Evolutionary conservation across 2,797 vertebrate species (phyloP).

Genomic region (Brachymystax lenok): DNA sequence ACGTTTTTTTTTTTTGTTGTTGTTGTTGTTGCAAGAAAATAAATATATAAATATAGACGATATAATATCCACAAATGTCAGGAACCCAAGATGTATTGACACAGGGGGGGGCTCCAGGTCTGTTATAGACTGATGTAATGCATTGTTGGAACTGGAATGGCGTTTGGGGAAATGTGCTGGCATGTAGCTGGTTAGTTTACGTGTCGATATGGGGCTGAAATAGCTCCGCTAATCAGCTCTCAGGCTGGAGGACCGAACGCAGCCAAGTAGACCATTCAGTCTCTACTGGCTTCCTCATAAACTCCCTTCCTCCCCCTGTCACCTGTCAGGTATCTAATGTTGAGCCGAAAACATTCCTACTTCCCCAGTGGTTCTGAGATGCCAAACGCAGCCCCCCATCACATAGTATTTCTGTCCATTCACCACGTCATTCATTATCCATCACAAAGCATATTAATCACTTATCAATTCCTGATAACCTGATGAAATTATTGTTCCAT

Average conservation of each 20-base stretch:
- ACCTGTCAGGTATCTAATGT: constrained; percentile 11
- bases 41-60: background rate
- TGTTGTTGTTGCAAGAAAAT: too few relatives aligned
- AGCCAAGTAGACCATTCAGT: background rate
- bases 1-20: too few relatives aligned
- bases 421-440: constrained; percentile 34
- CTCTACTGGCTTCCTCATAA: background rate
- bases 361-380: constrained; percentile 22
- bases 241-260: background rate
- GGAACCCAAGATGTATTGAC: background rate
- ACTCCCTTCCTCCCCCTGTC: background rate
- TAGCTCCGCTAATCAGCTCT: background rate
- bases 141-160: background rate
- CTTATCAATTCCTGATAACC: constrained; percentile 55
- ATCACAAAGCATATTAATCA: constrained; percentile 4
- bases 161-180: background rate
- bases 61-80: background rate
- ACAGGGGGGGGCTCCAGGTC: background rate
- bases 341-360: constrained; percentile 13
- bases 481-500: constrained; percentile 70
- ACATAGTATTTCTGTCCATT: constrained; percentile 6
- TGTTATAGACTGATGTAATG: background rate
- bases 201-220: background rate
- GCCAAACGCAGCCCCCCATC: background rate
- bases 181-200: background rate